Evolutionary conservation across 1,140 invertebrate genomes (phyloP), one percentile per base, ranked within the genome.

Genomic region (Pogonus chalceus): DNA sequence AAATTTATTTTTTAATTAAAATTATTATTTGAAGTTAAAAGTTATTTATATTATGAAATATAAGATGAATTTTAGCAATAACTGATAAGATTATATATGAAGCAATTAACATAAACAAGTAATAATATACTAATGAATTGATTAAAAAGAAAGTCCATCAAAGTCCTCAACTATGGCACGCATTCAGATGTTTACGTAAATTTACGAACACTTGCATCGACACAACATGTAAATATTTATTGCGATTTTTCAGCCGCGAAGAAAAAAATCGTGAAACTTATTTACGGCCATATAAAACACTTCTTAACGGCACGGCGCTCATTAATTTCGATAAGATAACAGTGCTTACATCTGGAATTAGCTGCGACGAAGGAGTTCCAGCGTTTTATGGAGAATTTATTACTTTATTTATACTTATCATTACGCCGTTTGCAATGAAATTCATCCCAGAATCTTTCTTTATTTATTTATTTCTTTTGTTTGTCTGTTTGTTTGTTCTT

Each of bases 351-450:
- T 43, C 37, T 43, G 37, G 37, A 43, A 43, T 43, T 18, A 4
- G 37, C 18, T 43, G 37, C 37, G 18, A 10, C 37, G 37, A 43
- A 43, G 37, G 37, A 43, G 26, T 31, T 31, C 26, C 14, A 4
- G 26, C 26, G 14, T 43, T 43, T 43, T 43, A 43, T 43, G 9
- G 37, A 7, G 37, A 43, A 43, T 43, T 43, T 43, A 43, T 43
- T 43, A 43, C 37, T 43, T 43, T 43, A 43, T 43, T 43, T 43
- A 43, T 43, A 43, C 37, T 43, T 43, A 43, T 43, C 37, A 43
- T 43, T 43, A 43, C 37, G 18, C 37, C n/a, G n/a, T 10, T 18
- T 7, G 37, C 37, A 43, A 43, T 43, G 37, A 43, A 43, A 43
- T 12, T 43, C 18, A 18, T 4, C 18, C 3, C 4, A 3, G 37